phyloP scores from a whole-genome alignment of 2,888 invertebrate species.

The Oscheius myriophilus region DNA sequence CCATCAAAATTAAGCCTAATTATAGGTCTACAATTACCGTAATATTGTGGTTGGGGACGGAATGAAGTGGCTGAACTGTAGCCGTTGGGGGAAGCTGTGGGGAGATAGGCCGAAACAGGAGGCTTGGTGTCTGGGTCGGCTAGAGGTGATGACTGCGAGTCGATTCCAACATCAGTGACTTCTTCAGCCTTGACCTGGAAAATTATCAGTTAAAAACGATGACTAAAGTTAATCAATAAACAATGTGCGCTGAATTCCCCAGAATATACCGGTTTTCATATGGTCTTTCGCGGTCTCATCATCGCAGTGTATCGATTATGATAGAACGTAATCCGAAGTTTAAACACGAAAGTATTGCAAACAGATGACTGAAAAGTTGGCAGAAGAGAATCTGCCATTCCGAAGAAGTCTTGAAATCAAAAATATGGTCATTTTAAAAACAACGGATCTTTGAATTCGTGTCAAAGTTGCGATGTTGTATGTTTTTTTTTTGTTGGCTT shows the following conservation, averaged over 20 bases:
- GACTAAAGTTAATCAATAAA: too few relatives aligned
- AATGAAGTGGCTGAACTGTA: constrained; percentile 41
- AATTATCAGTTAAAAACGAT: neutral
- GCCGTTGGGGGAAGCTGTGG: constrained; percentile 30
- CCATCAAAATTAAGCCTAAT: neutral
- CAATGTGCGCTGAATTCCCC: too few relatives aligned
- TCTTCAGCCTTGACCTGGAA: constrained; percentile 38
- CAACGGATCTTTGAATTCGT: too few relatives aligned
- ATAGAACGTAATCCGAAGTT: too few relatives aligned
- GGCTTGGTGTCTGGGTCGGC: constrained; percentile 37
- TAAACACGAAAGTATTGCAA: too few relatives aligned
- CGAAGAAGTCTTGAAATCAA: too few relatives aligned
- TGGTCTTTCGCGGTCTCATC: neutral
- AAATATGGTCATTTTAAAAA: too few relatives aligned
- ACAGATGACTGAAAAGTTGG: too few relatives aligned
- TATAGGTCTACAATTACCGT: constrained; percentile 33
- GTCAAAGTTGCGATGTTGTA: too few relatives aligned
- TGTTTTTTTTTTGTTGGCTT: too few relatives aligned
- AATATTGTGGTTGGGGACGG: constrained; percentile 48
- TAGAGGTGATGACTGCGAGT: constrained; percentile 32
- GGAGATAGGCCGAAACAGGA: constrained; percentile 23
- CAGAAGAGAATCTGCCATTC: too few relatives aligned
- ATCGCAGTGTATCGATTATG: too few relatives aligned
- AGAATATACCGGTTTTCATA: neutral
- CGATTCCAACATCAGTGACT: constrained; percentile 17